Conservation (phyloP, 2,113 vertebrate species). For the Lamprotornis superbus region DNA sequence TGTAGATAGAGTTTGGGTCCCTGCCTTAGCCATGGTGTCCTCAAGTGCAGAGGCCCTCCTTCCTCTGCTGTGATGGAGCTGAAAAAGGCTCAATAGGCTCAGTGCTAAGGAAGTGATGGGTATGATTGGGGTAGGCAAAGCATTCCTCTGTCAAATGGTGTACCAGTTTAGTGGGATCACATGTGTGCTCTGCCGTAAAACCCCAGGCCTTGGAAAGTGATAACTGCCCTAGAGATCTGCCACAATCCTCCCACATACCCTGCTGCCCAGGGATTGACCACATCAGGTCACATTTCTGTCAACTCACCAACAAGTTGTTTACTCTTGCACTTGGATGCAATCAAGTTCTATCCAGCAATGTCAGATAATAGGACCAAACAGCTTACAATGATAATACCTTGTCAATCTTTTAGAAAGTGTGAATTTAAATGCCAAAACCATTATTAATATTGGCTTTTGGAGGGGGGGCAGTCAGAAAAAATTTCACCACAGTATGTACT, state of each 20-base stretch:
- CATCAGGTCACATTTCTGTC: not conserved
- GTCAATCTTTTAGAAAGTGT: not conserved
- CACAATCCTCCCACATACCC: not conserved
- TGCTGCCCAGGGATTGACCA: not conserved
- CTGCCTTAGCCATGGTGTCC: not conserved
- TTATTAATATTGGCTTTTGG: not conserved
- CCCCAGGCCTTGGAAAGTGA: not conserved
- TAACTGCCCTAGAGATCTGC: not conserved
- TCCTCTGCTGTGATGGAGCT: not conserved
- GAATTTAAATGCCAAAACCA: not conserved
- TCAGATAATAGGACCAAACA: not conserved
- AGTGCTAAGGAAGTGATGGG: not conserved
- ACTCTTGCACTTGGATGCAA: not conserved
- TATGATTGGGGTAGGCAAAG: not conserved
- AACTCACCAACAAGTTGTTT: not conserved
- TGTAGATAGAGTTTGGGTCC: not conserved
- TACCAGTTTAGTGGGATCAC: not conserved
- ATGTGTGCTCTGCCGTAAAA: not conserved
- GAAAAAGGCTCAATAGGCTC: not conserved
- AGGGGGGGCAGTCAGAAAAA: not conserved
- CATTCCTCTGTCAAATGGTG: not conserved
- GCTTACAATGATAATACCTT: not conserved
- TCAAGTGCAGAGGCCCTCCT: not conserved
- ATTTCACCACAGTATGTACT: not conserved
- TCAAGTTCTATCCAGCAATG: not conserved